Evolutionary conservation across 2,797 vertebrate species (phyloP), one percentile per base, ranked within the genome.

Genomic region (Fistularia tabacaria): DNA sequence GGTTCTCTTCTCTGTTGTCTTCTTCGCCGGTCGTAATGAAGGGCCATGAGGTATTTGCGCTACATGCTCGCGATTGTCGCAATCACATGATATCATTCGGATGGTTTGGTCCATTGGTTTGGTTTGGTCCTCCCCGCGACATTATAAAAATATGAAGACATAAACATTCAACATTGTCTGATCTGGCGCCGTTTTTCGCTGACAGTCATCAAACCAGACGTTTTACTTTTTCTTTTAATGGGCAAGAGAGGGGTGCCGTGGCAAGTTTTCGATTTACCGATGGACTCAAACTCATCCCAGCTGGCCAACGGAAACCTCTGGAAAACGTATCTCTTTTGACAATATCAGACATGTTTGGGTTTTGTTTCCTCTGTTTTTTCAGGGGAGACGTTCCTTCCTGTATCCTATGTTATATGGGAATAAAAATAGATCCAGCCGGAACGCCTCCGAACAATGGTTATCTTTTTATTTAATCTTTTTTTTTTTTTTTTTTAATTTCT

Each of bases 251-350:
- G 14, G 13, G 1, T 50, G 25, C 48, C n/a, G 36, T 83, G 74
- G 39, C 43, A 56, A 60, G 73, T 82, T 73, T 76, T 58, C 58
- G 65, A 74, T 80, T 85, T 77, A 79, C 67, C 66, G 74, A 81
- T 72, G 79, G 81, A 77, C 79, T 81, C 83, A 87, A 85, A 86
- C 81, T 57, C 25, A 59, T 74, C 79, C 82, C 85, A 85, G 83
- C 85, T 85, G 83, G 68, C 48, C 10, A 0, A 60, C 54, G 25
- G 25, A 38, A 66, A 71, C 57, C 75, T 78, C 82, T 85, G 83
- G 73, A 80, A 86, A 87, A 82, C 42, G 15, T 71, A 83, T 84
- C 80, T 71, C 64, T 11, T 50, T 59, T 49, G 76, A 73, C 83
- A 76, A 69, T 70, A 73, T 76, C 73, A 73, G 80, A 76, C 81